Conservation (phyloP, 2,113 vertebrate genomes). For the Xerus inauris region DNA sequence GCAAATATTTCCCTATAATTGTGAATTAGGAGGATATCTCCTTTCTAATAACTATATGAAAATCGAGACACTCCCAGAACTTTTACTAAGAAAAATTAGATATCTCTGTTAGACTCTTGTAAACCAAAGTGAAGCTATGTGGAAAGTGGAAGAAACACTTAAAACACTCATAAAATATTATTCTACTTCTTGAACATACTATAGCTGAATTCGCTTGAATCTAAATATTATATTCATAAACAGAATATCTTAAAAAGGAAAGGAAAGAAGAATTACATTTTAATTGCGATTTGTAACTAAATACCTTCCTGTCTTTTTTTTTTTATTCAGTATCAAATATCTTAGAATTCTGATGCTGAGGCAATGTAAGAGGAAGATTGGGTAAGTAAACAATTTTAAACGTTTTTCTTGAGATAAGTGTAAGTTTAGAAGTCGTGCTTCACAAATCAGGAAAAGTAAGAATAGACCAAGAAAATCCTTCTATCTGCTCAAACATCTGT, state of each 20-base stretch:
- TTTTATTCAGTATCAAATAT: background rate
- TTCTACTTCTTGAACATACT: background rate
- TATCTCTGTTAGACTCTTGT: background rate
- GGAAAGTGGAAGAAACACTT: background rate
- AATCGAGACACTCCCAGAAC: background rate
- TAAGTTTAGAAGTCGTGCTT: background rate
- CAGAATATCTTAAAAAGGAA: background rate
- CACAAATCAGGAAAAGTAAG: background rate
- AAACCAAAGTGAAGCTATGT: background rate
- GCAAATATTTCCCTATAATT: background rate
- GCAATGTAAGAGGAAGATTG: background rate
- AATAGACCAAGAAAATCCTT: background rate
- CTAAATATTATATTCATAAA: background rate
- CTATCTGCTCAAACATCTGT: background rate
- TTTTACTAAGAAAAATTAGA: background rate
- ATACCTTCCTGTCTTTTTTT: background rate
- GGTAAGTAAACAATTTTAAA: background rate
- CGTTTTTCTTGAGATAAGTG: background rate
- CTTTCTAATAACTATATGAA: background rate
- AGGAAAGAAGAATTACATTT: background rate
- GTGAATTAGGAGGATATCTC: background rate
- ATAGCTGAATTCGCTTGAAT: background rate
- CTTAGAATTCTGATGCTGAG: background rate
- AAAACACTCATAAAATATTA: background rate
- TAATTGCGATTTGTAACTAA: background rate